Base-by-base conservation (phyloP, 1,140 invertebrate species). In the Eueides isabella region DNA sequence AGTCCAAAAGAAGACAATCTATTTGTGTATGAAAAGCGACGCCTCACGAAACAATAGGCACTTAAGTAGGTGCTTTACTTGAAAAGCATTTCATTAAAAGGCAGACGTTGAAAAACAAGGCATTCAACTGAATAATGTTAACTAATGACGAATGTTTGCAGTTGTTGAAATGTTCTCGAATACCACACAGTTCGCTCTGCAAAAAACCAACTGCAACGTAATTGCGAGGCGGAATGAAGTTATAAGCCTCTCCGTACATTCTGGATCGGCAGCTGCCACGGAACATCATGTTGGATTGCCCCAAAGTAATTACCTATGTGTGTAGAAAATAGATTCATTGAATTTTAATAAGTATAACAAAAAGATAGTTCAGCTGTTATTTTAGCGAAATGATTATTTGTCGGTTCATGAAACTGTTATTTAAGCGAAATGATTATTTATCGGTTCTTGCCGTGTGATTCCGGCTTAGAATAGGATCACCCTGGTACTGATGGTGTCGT, bases 61-160 rank as follows among this genome's bases (percentile, higher is more conserved):
- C 75, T 75, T 78, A 79, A 81, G 78, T 78, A 82, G 76, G 74
- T 74, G 76, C 80, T 80, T 80, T 77, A 78, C 48, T 85, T 77
- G 67, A 83, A 84, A 77, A 79, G 74, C 79, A 78, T 81, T 83
- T 85, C 76, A 83, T 87, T 85, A 86, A 83, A 84, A 87, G 74
- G 78, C 82, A 86, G 82, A 90, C 84, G 83, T 67, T 78, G 77
- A 88, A 90, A 90, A 88, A 85, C 82, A 80, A 81, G 72, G 77
- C 77, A 82, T 80, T 76, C 82, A 74, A 85, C 75, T 83, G 82
- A 85, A 87, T 85, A 88, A 87, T 88, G 84, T 86, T 82, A 88
- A 83, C 86, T 88, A 88, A 90, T 88, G 86, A 88, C 81, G 87
- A 87, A 88, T 87, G 84, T 87, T 88, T 84, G 80, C 78, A 83